Base-by-base conservation (phyloP, 2,797 vertebrate genomes). In the Xiphorhynchus erythropygius region DNA sequence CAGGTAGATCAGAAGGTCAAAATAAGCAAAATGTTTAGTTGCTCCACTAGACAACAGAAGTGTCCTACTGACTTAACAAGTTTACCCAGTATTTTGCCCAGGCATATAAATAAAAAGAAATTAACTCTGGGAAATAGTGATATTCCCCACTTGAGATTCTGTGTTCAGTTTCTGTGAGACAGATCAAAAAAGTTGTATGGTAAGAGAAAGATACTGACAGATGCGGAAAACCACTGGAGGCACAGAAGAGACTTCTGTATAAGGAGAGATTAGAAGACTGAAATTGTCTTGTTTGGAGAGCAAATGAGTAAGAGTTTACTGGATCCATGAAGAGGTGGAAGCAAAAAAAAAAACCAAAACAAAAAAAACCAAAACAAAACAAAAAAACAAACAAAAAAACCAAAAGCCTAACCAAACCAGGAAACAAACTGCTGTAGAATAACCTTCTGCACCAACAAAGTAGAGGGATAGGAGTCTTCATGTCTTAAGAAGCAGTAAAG, bases 291-390 rank as follows among this genome's bases (percentile, higher is more conserved):
- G 39, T 82, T 84, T 60, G 52, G 24, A 87, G 55, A 90, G 74
- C 77, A 97, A 93, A 94, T 79, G 63, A 96, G 55, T 88, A 94
- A 89, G 65, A 62, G 9, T 52, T 87, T 81, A 91, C 73, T 3
- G 13, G 41, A 89, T 35, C 89, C 33, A 73, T 77, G 35, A 84
- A 83, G 37, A 64, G 33, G 9, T 73, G 14, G 64, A 93, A 92
- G 53, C 5, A 21, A 55, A 79, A 69, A 78, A 59, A 78, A 17
- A 23, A 50, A 25, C 24, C 13, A 37, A 37, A 50, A 50, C 9
- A 27, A 50, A 47, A 47, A 46, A 47, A 46, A 46, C 18, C 18
- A 22, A 22, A 46, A 22, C 39, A 39, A 39, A 46, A 22, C 37
- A 39, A 42, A 39, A 39, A 47, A 24, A 37, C 11, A 44, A 21